phyloP scores from a whole-genome alignment of 1,140 invertebrate species.

The Pinna nobilis region DNA sequence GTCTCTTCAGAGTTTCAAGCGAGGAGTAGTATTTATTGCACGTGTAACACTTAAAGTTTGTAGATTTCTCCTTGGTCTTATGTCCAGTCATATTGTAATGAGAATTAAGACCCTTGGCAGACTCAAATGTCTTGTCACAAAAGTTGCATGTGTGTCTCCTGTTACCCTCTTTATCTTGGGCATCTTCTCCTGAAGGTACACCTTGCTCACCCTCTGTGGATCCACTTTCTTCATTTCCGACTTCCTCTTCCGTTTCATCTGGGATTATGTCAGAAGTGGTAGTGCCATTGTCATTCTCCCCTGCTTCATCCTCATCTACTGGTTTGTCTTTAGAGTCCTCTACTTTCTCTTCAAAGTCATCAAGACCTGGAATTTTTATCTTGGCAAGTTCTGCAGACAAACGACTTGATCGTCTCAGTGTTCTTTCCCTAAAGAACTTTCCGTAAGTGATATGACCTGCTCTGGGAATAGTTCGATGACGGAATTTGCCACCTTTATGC shows the following conservation, averaged over 20 bases:
- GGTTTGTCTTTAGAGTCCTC: neutral
- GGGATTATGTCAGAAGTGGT: neutral
- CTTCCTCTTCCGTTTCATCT: neutral
- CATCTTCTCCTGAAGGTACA: neutral
- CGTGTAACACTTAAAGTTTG: neutral
- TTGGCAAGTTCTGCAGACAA: too few relatives aligned
- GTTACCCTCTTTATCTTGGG: neutral
- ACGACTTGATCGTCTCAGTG: too few relatives aligned
- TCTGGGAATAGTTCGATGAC: too few relatives aligned
- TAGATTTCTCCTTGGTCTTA: neutral
- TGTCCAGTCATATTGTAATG: slow-evolving; percentile 5
- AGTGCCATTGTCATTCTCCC: neutral
- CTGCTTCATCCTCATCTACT: neutral
- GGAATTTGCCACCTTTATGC: too few relatives aligned
- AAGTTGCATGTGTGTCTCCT: neutral
- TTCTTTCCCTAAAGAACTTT: too few relatives aligned
- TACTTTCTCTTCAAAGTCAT: neutral
- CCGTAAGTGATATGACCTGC: too few relatives aligned
- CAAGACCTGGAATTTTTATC: too few relatives aligned
- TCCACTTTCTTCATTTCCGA: neutral
- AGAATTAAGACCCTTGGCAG: neutral
- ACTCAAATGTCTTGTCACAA: neutral
- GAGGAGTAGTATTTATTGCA: neutral
- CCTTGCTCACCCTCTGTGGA: too few relatives aligned
- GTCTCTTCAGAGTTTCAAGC: neutral